Evolutionary conservation across 1,140 invertebrate species (phyloP), one percentile per base, ranked within the genome.

Genomic region (Camponotus floridanus): DNA sequence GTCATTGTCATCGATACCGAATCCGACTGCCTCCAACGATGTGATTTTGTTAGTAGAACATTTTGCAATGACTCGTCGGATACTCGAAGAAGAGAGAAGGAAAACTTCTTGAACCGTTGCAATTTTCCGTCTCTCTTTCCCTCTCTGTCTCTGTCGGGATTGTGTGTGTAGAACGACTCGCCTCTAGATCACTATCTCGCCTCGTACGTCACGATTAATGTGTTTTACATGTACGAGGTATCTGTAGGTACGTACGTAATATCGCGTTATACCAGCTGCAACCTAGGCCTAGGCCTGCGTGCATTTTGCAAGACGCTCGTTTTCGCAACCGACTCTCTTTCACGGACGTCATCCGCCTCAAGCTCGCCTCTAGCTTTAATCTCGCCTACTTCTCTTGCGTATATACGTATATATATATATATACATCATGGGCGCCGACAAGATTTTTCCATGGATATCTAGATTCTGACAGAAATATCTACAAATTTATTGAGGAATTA

Each of bases 281-380:
- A 92, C 87, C 88, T 92, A 92, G 91, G 91, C 90, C 91, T 92
- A 92, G 89, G 91, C 80, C 84, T 45, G 73, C 39, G 31, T 76
- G 59, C 74, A 88, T 93, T 93, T 92, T 89, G 92, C 91, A 93
- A 93, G 86, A 83, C 65, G 86, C 65, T 85, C 76, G 85, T 76
- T 93, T 92, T 90, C 86, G 92, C 90, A 93, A 93, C 74, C 87
- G 80, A 86, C 81, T 88, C 88, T 92, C 89, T 93, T 92, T 92
- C 90, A 88, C 86, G 76, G 65, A 81, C 78, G 78, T 71, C 51
- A 65, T 59, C 62, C 57, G 48, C 48, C 48, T 51, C 48, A 3
- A 42, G 42, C 78, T 80, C 65, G 33, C 78, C 36, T 31, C 48
- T 67, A 81, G 31, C 18, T 73, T 39, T 31, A 18, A 21, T 36